Percentiles rank a stretch among this genome's conserved stretches.
phyloP scores from a whole-genome alignment of 2,888 invertebrate genomes.

The Eupithecia subumbrata region DNA sequence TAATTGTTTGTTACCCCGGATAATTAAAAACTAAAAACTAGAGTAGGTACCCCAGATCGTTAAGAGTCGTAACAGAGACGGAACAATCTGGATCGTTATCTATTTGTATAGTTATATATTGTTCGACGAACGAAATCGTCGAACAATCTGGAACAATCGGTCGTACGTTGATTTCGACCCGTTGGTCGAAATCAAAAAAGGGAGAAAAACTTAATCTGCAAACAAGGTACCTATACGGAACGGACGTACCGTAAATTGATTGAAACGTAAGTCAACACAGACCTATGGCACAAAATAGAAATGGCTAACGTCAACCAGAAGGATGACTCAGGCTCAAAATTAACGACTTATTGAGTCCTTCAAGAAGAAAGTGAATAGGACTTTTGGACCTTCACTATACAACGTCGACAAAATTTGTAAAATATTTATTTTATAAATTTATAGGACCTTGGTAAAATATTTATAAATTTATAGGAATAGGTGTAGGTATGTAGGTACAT shows the following conservation, averaged over 20 bases:
- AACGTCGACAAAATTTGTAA: no score
- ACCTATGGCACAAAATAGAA: background rate
- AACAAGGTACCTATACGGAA: no score
- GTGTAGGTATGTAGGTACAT: no score
- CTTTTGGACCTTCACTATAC: background rate
- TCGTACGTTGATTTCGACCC: no score
- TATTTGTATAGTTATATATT: no score
- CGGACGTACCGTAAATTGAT: constrained; percentile 10
- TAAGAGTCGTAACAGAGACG: background rate
- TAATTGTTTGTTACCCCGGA: no score
- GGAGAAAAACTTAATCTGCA: constrained; percentile 1
- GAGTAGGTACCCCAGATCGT: background rate
- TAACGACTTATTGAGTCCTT: background rate
- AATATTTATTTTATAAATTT: no score
- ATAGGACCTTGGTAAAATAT: no score
- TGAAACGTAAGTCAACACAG: constrained; percentile 9
- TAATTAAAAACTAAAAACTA: no score
- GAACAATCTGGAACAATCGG: no score
- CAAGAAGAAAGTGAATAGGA: background rate
- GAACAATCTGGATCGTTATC: background rate
- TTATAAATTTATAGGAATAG: no score
- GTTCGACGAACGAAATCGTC: no score
- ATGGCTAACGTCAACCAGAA: background rate
- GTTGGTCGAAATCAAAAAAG: constrained; percentile 2
- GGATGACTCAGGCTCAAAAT: background rate